Conservation (phyloP, 2,113 vertebrate species). For the Gallinago paraguaiae region DNA sequence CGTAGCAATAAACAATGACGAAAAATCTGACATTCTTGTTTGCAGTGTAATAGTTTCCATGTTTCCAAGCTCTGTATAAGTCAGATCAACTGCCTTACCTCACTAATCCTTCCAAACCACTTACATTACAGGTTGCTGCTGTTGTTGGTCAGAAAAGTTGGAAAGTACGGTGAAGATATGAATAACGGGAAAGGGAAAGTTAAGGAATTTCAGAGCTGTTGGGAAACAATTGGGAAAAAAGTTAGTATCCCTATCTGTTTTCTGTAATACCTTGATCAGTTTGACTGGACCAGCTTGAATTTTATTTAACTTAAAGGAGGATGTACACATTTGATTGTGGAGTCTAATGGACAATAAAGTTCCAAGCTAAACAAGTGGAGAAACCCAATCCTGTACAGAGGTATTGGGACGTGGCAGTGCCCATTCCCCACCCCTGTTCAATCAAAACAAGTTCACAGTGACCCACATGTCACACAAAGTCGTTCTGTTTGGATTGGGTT, state of each 20-base stretch:
- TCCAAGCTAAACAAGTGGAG: neutral
- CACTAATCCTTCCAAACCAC: neutral
- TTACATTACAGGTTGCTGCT: neutral
- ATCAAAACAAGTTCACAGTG: neutral
- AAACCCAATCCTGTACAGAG: neutral
- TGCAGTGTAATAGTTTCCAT: neutral
- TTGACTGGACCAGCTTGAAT: neutral
- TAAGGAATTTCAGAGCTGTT: neutral
- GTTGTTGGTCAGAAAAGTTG: neutral
- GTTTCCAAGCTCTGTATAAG: neutral
- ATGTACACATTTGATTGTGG: neutral
- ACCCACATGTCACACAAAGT: neutral
- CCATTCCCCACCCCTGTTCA: neutral
- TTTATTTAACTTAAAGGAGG: neutral
- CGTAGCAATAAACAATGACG: neutral
- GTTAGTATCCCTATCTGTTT: neutral
- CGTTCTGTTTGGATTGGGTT: accelerated
- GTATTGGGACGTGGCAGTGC: accelerated
- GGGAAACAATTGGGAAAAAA: neutral
- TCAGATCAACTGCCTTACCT: neutral
- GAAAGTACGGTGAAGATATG: neutral
- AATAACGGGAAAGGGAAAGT: neutral
- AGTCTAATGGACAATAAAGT: neutral
- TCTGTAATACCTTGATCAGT: neutral
- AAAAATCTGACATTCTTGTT: neutral